phyloP scores from a whole-genome alignment of 1,140 invertebrate genomes.

The Drosophila mauritiana region DNA sequence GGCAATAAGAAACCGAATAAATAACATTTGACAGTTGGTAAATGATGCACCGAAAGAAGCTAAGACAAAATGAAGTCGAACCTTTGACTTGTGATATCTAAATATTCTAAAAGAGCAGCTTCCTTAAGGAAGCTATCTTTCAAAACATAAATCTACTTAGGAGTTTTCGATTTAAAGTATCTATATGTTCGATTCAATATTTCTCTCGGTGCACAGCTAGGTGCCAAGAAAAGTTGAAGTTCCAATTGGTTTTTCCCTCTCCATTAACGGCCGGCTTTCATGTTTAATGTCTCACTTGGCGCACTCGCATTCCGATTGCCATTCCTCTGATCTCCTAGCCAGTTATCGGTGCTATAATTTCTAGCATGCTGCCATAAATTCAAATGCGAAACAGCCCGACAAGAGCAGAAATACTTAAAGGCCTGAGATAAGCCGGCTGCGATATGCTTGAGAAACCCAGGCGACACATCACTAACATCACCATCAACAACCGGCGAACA shows the following conservation, averaged over 20 bases:
- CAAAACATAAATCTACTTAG: too few species aligned
- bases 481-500: slow-evolving; percentile 35
- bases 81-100: too few species aligned
- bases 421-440: slow-evolving; percentile 57
- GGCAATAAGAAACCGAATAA: slow-evolving; percentile 45
- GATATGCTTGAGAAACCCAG: slow-evolving; percentile 42
- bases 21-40: slow-evolving; percentile 23
- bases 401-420: slow-evolving; percentile 57
- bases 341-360: slow-evolving; percentile 63
- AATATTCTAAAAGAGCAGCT: too few species aligned
- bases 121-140: too few species aligned
- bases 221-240: slow-evolving; percentile 24
- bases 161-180: too few species aligned
- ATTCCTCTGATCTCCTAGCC: slow-evolving; percentile 29
- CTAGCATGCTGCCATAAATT: slow-evolving; percentile 75
- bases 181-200: neutral
- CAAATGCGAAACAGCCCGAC: slow-evolving; percentile 58
- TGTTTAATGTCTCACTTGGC: slow-evolving; percentile 68
- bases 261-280: slow-evolving; percentile 47
- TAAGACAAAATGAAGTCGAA: too few species aligned
- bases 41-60: slow-evolving; percentile 7
- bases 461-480: slow-evolving; percentile 6
- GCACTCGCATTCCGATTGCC: slow-evolving; percentile 30
- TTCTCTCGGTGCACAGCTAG: slow-evolving; percentile 1
- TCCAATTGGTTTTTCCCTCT: slow-evolving; percentile 39